Evolutionary conservation across 2,797 vertebrate genomes (phyloP).

Genomic region (Perdix hodgsoniae): DNA sequence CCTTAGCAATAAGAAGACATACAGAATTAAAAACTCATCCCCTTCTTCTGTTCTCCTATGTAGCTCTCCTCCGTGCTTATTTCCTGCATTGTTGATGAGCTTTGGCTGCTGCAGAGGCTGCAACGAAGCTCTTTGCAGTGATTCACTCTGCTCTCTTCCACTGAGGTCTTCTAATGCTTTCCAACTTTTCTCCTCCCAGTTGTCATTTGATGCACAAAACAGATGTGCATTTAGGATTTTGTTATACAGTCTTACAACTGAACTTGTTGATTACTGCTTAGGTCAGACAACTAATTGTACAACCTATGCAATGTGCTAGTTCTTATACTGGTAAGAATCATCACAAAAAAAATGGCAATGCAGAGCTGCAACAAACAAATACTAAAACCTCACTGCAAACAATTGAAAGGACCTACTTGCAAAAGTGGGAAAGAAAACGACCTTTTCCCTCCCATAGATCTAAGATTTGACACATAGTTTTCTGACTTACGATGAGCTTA

Average conservation of each 20-base stretch:
- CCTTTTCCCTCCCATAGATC: not conserved
- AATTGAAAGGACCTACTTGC: not conserved
- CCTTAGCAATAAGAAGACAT: not conserved
- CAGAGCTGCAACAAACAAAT: not conserved
- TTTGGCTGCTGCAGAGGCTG: not conserved
- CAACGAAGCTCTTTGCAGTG: not conserved
- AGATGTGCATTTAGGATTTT: not conserved
- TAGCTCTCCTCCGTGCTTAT: rapidly evolving
- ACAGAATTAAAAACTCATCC: not conserved
- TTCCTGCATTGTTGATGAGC: not conserved
- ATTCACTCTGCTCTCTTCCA: not conserved
- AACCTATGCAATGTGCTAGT: rapidly evolving
- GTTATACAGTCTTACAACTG: not conserved
- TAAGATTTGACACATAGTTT: not conserved
- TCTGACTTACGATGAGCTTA: not conserved
- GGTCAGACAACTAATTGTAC: not conserved
- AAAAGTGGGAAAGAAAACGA: not conserved
- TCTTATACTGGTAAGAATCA: not conserved
- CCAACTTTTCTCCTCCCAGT: not conserved
- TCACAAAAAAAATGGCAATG: not conserved
- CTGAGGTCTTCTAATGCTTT: not conserved
- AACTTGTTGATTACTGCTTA: rapidly evolving
- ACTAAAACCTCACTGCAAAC: not conserved
- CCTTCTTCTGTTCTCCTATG: not conserved
- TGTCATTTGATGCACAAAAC: not conserved